Conservation (phyloP, 2,797 vertebrate genomes). For the Diplodus sargus region DNA sequence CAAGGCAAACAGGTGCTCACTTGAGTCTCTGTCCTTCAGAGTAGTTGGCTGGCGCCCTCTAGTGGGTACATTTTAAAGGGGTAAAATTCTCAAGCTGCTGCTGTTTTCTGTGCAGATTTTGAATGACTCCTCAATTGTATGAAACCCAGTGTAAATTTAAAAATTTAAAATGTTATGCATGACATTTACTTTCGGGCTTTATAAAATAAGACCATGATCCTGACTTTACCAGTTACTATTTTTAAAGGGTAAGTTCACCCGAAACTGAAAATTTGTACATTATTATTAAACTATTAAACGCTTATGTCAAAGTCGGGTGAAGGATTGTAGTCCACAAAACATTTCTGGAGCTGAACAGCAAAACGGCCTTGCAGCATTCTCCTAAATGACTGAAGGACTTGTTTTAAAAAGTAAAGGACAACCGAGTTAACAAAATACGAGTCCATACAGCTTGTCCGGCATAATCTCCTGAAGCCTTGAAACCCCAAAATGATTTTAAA, state of each 20-base stretch:
- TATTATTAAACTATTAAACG: no score
- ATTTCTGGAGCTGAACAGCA: no score
- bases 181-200: neutral
- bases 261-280: no score
- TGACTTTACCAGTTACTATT: neutral
- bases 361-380: no score
- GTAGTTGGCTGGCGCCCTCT: slow-evolving; percentile 72
- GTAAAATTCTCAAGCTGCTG: neutral
- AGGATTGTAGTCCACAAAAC: no score
- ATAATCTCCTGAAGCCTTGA: no score
- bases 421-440: no score
- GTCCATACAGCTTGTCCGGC: no score
- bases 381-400: no score
- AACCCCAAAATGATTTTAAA: no score
- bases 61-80: slow-evolving; percentile 49
- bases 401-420: no score
- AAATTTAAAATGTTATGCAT: slow-evolving; percentile 2
- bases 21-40: slow-evolving; percentile 1
- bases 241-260: neutral
- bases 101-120: neutral
- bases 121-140: neutral
- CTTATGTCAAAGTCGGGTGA: no score
- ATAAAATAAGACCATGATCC: neutral
- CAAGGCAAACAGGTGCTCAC: slow-evolving; percentile 29
- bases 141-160: neutral